Conservation (phyloP, 2,113 vertebrate genomes). For the Gallinago undulata region DNA sequence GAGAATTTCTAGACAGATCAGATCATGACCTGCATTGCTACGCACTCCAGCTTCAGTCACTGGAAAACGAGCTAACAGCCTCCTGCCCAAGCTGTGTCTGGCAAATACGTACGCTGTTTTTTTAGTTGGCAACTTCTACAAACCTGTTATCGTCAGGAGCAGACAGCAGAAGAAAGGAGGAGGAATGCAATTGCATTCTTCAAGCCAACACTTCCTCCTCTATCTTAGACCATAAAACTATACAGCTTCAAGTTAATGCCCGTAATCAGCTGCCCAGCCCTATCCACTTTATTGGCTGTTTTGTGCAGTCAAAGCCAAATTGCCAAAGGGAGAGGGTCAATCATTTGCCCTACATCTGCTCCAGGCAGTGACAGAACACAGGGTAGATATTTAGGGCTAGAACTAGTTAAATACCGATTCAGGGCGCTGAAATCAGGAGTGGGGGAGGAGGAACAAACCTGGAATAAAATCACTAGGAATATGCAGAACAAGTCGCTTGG, state of each 20-base stretch:
- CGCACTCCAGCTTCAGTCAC: neutral
- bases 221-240: neutral
- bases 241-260: neutral
- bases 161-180: neutral
- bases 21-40: neutral
- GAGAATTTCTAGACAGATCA: neutral
- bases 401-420: slow-evolving; percentile 30
- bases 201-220: neutral
- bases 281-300: slow-evolving; percentile 49
- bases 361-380: neutral
- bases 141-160: neutral
- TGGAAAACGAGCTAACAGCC: neutral
- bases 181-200: neutral
- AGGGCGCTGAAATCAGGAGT: neutral
- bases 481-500: neutral
- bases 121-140: neutral
- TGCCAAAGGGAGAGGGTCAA: slow-evolving; percentile 30
- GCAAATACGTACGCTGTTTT: neutral
- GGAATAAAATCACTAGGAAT: neutral
- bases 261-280: neutral
- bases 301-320: slow-evolving; percentile 29
- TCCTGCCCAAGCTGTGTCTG: neutral
- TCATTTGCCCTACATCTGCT: neutral
- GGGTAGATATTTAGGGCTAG: neutral
- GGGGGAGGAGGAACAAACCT: neutral